Conservation (phyloP, 2,888 invertebrate genomes). For the Agrotis ipsilon region DNA sequence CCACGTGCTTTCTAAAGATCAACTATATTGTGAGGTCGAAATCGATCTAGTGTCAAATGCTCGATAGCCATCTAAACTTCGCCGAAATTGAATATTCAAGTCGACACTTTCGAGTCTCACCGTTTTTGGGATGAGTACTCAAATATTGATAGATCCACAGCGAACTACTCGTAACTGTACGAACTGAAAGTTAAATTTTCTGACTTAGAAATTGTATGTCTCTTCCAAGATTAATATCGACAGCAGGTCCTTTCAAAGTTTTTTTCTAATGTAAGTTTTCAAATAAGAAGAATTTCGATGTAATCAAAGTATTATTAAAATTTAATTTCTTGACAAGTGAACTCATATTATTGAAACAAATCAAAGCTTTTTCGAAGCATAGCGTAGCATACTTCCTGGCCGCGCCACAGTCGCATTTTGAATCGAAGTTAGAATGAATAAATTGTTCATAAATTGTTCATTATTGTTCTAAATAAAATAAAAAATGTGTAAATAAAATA, state of each 20-base stretch:
- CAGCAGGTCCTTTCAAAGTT: conserved; percentile 14
- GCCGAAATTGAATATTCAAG: conserved; percentile 33
- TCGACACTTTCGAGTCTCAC: conserved; percentile 37
- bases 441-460: too few relatives aligned
- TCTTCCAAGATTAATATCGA: conserved; percentile 8
- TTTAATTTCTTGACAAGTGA: background rate
- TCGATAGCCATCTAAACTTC: conserved; percentile 23
- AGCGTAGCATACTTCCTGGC: too few relatives aligned
- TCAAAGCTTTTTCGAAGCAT: too few relatives aligned
- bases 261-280: background rate
- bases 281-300: background rate
- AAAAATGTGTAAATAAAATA: too few relatives aligned
- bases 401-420: too few relatives aligned
- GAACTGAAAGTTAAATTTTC: conserved; percentile 29
- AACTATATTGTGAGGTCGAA: conserved; percentile 1
- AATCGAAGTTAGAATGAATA: too few relatives aligned
- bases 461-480: too few relatives aligned
- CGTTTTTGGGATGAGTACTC: conserved; percentile 33
- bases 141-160: conserved; percentile 44
- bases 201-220: background rate
- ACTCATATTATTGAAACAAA: too few relatives aligned
- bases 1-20: too few relatives aligned
- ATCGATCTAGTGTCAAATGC: conserved; percentile 29
- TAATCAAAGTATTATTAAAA: background rate
- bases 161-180: background rate